Evolutionary conservation across 2,797 vertebrate genomes (phyloP), one percentile per base, ranked within the genome.

Genomic region (Parauchenoglanis ngamensis): DNA sequence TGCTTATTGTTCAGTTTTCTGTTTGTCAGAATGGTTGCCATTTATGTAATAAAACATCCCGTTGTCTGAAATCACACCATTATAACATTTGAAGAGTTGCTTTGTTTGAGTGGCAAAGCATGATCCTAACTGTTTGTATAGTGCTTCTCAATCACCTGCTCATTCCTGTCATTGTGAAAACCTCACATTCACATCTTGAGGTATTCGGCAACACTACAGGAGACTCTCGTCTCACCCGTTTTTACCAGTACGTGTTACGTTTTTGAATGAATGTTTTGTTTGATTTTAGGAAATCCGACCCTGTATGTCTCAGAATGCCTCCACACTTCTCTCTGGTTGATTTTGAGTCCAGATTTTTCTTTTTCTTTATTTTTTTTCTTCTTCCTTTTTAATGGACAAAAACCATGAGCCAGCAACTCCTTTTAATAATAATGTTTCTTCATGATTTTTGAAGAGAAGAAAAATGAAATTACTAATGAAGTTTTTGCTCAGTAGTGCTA

Each of bases 121-220:
- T 85, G 59, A 77, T 67, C 12, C 21, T 46, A 21, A 57, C 76
- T 86, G 76, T 63, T 40, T 78, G 85, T 82, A 63, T 28, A 59
- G 56, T 57, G n/a, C 40, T 54, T 82, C 44, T 83, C 23, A 72
- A 15, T 87, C 65, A 54, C 79, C 73, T 23, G 15, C 61, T 61
- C 13, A 12, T 86, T 72, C 10, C 4, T n/a, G n/a, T n/a, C 76
- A 56, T 82, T 19, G 44, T 82, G 56, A 54, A 31, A 77, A 7
- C n/a, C 19, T 40, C 54, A 31, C 17, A 7, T 65, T 63, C 19
- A 63, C 25, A 25, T 49, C 1, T 40, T 40, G 46, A 59, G 15
- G 23, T 83, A 40, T 83, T 83, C 7, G 49, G 44, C 6, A 65
- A 87, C 81, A 84, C 86, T 87, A 84, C 52, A 44, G 13, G 49